phyloP scores from a whole-genome alignment of 35 echinoderm and acorn worm genomes.

The Patiria miniata region DNA sequence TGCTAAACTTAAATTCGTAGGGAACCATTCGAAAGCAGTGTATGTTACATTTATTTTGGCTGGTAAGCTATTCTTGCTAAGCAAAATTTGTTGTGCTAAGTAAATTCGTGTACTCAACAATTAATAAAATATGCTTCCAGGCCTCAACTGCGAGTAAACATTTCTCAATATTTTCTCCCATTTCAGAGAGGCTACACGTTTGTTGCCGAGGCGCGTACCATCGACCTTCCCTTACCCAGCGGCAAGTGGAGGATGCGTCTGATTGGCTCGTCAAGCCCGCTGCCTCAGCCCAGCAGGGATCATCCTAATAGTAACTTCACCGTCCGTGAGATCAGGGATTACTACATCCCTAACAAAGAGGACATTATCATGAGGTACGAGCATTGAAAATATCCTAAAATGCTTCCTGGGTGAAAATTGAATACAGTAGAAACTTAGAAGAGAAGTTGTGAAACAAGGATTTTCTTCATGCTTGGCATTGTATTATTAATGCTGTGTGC shows the following conservation, averaged over 20 bases:
- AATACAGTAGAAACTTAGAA: neutral
- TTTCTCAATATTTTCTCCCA: neutral
- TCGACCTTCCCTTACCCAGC: slow-evolving; percentile 74
- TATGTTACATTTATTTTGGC: no score
- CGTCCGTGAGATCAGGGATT: slow-evolving; percentile 91
- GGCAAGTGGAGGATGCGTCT: slow-evolving; percentile 96
- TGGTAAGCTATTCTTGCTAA: no score
- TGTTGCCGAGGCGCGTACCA: slow-evolving; percentile 87
- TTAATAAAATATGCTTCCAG: no score
- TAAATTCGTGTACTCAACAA: no score
- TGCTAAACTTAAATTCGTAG: no score
- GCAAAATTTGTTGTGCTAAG: no score
- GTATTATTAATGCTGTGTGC: no score
- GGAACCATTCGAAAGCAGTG: no score
- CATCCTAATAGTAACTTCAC: slow-evolving; percentile 85
- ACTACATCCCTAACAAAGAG: slow-evolving; percentile 91
- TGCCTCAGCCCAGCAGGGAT: slow-evolving; percentile 81
- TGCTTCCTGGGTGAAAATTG: neutral
- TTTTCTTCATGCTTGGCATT: no score
- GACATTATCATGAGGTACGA: slow-evolving; percentile 87
- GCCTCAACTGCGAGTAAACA: no score
- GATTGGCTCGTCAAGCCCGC: slow-evolving; percentile 80
- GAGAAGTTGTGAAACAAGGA: neutral
- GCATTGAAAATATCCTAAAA: neutral
- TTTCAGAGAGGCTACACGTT: slow-evolving; percentile 95